Conservation (phyloP, 1,140 invertebrate genomes). For the Trichomalopsis sarcophagae region DNA sequence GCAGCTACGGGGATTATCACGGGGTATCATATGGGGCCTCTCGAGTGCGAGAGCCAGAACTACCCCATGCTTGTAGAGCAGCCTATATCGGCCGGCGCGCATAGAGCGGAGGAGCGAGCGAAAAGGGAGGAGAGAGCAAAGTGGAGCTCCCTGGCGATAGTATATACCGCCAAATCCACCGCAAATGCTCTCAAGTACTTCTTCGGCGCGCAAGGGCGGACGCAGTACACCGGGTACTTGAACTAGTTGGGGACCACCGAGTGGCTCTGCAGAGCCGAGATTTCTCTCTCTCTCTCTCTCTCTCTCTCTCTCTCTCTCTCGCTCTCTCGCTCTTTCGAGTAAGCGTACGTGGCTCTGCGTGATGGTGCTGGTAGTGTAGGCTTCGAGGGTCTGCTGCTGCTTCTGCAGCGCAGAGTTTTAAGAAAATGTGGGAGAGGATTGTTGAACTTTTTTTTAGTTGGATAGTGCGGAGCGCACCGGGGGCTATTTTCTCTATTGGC, state of each 20-base stretch:
- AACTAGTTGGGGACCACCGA: slow-evolving; percentile 71
- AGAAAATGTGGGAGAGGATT: slow-evolving; percentile 1
- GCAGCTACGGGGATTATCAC: slow-evolving; percentile 66
- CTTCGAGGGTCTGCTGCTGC: background rate
- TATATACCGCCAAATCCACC: slow-evolving; percentile 70
- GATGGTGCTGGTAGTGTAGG: background rate
- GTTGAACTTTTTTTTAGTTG: background rate
- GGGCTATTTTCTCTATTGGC: background rate
- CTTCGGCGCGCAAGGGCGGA: slow-evolving; percentile 64
- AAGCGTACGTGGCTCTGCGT: background rate
- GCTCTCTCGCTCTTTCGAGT: background rate
- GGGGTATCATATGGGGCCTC: slow-evolving; percentile 70
- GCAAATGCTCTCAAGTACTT: slow-evolving; percentile 71
- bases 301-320: background rate
- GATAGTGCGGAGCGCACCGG: background rate
- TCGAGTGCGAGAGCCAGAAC: slow-evolving; percentile 53
- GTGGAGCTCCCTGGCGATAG: slow-evolving; percentile 63
- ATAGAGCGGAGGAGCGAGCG: slow-evolving; percentile 28
- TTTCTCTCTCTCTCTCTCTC: background rate
- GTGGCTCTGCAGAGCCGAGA: slow-evolving; percentile 50
- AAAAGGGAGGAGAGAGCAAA: slow-evolving; percentile 56
- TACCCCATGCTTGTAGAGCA: slow-evolving; percentile 8
- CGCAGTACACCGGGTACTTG: slow-evolving; percentile 64
- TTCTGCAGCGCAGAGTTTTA: background rate
- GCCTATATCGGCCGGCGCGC: background rate